These are phyloP conservation scores for Agrotis ipsilon DNA, from an alignment of 2,888 invertebrate species.

Conservation along the genomic window DNA sequence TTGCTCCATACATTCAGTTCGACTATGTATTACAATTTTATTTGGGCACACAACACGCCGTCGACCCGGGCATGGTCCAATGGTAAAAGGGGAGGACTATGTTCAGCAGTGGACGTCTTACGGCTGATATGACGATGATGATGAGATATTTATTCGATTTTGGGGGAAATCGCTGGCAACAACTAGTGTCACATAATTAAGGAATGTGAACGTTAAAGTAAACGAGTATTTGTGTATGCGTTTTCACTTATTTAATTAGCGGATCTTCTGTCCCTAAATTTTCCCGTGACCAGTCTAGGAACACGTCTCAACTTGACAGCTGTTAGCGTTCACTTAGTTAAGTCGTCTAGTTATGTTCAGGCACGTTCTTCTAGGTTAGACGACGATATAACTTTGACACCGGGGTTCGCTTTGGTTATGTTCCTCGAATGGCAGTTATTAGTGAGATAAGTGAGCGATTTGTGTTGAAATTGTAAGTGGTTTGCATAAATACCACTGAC, in stretches of 20 bases:
- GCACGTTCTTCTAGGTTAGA: conserved; percentile 63
- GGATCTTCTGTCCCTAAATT: neutral
- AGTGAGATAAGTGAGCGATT: neutral
- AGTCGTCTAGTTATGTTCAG: conserved; percentile 72
- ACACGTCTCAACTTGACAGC: conserved; percentile 58
- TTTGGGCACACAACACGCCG: too few relatives aligned
- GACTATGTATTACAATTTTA: too few relatives aligned
- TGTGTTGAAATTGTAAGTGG: neutral
- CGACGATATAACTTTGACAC: conserved; percentile 37
- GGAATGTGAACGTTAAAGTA: too few relatives aligned
- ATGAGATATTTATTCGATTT: too few relatives aligned
- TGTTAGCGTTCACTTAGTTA: conserved; percentile 66
- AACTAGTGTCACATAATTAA: too few relatives aligned
- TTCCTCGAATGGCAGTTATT: neutral
- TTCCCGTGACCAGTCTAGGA: conserved; percentile 1
- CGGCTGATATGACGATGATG: too few relatives aligned
- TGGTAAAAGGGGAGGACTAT: too few relatives aligned
- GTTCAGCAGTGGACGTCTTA: too few relatives aligned
- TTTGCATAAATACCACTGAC: neutral
- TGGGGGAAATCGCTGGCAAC: too few relatives aligned
- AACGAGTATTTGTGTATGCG: neutral
- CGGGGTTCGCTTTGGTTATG: conserved; percentile 16
- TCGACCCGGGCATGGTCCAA: too few relatives aligned
- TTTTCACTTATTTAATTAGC: neutral
- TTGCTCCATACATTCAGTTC: too few relatives aligned